Evolutionary conservation across 2,797 vertebrate genomes (phyloP).

Genomic region (Enteromius unitaeniatus): DNA sequence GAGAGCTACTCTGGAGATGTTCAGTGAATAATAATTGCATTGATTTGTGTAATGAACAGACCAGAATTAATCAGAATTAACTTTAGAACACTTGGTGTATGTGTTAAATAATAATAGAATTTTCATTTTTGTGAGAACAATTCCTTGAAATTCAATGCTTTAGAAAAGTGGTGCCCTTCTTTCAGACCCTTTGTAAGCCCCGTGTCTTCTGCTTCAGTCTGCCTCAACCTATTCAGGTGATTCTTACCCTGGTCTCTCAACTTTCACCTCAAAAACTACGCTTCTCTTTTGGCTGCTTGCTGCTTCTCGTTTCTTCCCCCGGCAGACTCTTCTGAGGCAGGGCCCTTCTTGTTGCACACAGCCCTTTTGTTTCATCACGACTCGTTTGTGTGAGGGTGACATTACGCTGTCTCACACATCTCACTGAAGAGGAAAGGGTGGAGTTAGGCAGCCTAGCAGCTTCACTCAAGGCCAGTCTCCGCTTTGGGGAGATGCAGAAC

Average conservation of each 20-base stretch:
- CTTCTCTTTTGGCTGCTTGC: constrained; percentile 3
- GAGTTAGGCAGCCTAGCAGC: neutral
- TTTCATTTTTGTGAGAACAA: fast-evolving
- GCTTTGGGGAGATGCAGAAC: neutral
- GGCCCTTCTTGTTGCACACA: constrained; percentile 1
- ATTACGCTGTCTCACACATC: constrained; percentile 13
- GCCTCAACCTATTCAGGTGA: constrained; percentile 21
- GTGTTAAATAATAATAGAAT: neutral
- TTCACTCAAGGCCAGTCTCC: constrained; percentile 4
- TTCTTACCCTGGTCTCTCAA: neutral
- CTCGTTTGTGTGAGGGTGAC: constrained; percentile 25
- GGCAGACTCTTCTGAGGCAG: constrained; percentile 7
- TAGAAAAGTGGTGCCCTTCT: neutral
- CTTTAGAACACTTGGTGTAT: neutral
- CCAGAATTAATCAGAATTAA: neutral
- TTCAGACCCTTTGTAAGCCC: neutral
- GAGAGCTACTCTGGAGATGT: neutral
- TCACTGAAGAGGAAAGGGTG: constrained; percentile 47
- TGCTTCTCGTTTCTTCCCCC: neutral
- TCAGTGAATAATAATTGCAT: neutral
- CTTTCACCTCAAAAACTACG: neutral
- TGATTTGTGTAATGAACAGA: neutral
- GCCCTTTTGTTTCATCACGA: constrained; percentile 29
- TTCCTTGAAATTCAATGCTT: neutral
- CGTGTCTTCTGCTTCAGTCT: neutral